Evolutionary conservation across 2,113 vertebrate species (phyloP), one percentile per base, ranked within the genome.

Genomic region (Capreolus pygargus): DNA sequence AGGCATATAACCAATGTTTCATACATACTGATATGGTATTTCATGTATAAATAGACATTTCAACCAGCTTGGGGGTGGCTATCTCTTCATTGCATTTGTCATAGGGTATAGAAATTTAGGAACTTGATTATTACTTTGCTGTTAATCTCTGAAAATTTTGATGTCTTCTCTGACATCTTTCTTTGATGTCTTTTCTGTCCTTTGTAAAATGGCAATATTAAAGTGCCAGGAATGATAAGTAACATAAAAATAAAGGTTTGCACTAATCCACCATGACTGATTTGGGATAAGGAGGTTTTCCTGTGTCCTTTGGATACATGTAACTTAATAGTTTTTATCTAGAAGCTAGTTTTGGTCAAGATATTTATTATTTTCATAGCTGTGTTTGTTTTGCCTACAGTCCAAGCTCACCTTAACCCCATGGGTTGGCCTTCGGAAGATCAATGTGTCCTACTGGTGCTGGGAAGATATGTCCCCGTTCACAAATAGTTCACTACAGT

Each of bases 401-500:
- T 98, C 99, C 95, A 99, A 99, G 98, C 98, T 99, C 55, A 98
- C 98, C 1, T 98, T 99, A 98, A 99, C 99, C 4, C 99, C 99
- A 0, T 99, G 99, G 99, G 99, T 99, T 92, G 99, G 99, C 1
- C 98, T 99, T 82, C 98, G 99, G 98, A 99, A 99, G 93, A 99
- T 99, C 98, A 99, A 99, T 6, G 99, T 99, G 67, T 99, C 99
- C 0, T 99, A 99, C 60, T 99, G 99, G 99, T 99, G 99, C 98
- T 99, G 99, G 99, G 99, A 99, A 96, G 99, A 99, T 98, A 99
- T 99, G 99, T 99, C 99, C 0, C 99, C 99, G 16, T 99, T 99
- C 98, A 99, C 99, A 79, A 99, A 99, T 99, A 99, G 99, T 91
- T 99, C 99, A 0, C 98, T 99, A 30, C 99, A 99, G 98, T 99